Conservation (phyloP, 2,888 invertebrate species). For the Azorinus chamasolen region DNA sequence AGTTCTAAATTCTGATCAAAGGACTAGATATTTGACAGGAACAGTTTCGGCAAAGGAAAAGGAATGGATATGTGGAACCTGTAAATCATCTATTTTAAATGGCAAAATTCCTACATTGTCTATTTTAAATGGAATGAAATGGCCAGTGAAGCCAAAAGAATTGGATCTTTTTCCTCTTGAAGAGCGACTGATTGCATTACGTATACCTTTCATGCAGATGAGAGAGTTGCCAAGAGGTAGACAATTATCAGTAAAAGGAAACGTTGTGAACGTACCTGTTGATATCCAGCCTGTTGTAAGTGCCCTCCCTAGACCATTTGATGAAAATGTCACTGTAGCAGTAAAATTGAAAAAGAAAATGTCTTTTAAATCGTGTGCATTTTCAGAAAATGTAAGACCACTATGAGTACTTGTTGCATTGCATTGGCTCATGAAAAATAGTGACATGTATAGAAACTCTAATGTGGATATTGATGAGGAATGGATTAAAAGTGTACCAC, state of each 20-base stretch:
- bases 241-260: too few relatives aligned
- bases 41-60: conserved; percentile 1
- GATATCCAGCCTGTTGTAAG: too few relatives aligned
- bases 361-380: conserved; percentile 27
- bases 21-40: conserved; percentile 27
- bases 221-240: too few relatives aligned
- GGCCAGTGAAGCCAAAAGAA: conserved; percentile 49
- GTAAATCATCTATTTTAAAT: conserved; percentile 34
- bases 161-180: conserved; percentile 53
- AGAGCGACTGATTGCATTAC: conserved; percentile 53
- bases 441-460: conserved; percentile 38
- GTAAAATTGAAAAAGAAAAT: conserved; percentile 60
- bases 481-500: conserved; percentile 23
- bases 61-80: conserved; percentile 27
- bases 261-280: conserved; percentile 61
- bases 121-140: conserved; percentile 44
- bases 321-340: conserved; percentile 53
- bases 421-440: too few relatives aligned
- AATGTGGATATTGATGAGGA: conserved; percentile 33
- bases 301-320: too few relatives aligned
- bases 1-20: not conserved
- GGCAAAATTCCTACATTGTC: conserved; percentile 36
- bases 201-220: too few relatives aligned
- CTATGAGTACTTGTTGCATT: conserved; percentile 33
- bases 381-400: conserved; percentile 50